Percentiles rank a stretch among this genome's conserved stretches.
These are phyloP conservation scores for Zeugodacus cucurbitae DNA, from an alignment of 1,140 invertebrate genomes.

Conservation along the genomic window DNA sequence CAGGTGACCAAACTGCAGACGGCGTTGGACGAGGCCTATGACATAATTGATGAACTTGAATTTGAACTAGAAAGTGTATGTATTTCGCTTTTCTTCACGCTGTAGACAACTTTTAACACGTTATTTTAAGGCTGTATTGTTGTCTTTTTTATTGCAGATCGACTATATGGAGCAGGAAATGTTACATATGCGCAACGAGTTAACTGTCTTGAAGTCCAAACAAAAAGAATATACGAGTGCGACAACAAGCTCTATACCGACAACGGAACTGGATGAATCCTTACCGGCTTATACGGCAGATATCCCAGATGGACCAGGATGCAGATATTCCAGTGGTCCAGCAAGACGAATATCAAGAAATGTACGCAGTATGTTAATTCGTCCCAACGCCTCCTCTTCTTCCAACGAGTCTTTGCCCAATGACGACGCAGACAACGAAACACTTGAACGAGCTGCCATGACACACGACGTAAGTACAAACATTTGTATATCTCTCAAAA, in stretches of 20 bases:
- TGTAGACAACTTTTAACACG: too few species aligned
- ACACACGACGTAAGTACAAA: conserved; percentile 54
- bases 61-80: conserved; percentile 62
- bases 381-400: neutral
- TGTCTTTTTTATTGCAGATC: conserved; percentile 47
- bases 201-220: conserved; percentile 42
- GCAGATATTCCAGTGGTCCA: neutral
- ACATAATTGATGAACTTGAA: conserved; percentile 64
- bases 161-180: conserved; percentile 62
- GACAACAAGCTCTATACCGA: neutral
- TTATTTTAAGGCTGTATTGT: neutral
- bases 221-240: neutral
- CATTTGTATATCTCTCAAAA: neutral
- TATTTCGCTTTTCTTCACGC: neutral
- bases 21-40: conserved; percentile 59
- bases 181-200: conserved; percentile 52
- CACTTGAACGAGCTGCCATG: conserved; percentile 54
- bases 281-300: conserved; percentile 50
- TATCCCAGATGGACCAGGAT: neutral
- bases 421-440: conserved; percentile 47
- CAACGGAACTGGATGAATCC: conserved; percentile 47
- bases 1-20: conserved; percentile 55
- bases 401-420: conserved; percentile 7
- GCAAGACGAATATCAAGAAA: neutral
- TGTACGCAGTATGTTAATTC: neutral